Percentiles rank a stretch among this genome's conserved stretches.
Conservation (phyloP, 1,140 invertebrate genomes). For the Tribolium madens region DNA sequence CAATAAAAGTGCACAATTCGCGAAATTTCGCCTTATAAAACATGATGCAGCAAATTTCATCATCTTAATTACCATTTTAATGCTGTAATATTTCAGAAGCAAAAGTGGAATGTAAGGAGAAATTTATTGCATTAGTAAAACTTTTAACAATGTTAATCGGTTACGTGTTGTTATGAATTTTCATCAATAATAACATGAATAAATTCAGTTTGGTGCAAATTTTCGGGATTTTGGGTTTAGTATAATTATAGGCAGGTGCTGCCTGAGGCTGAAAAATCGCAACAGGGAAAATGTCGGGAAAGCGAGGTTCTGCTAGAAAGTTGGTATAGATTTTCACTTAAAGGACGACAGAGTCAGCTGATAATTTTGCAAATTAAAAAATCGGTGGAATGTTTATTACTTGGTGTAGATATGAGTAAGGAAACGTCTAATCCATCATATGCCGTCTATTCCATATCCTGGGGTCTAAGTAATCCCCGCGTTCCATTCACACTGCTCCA, state of each 20-base stretch:
- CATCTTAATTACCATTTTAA: slow-evolving; percentile 31
- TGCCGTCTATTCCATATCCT: slow-evolving; percentile 33
- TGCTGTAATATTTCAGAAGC: slow-evolving; percentile 4
- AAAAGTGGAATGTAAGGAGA: background rate
- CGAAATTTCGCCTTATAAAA: slow-evolving; percentile 40
- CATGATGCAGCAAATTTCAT: slow-evolving; percentile 36
- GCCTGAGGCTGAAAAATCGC: slow-evolving; percentile 30
- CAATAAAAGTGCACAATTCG: slow-evolving; percentile 51
- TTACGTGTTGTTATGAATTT: background rate
- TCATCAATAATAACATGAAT: background rate
- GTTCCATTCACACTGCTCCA: slow-evolving; percentile 36
- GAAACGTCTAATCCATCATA: slow-evolving; percentile 33
- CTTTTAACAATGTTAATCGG: background rate
- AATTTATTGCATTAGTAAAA: slow-evolving; percentile 1
- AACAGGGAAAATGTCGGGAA: slow-evolving; percentile 18
- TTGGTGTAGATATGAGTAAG: slow-evolving; percentile 25
- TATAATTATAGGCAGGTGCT: slow-evolving; percentile 18
- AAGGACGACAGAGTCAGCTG: slow-evolving; percentile 26
- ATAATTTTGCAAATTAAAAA: slow-evolving; percentile 35
- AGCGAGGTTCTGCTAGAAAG: slow-evolving; percentile 18
- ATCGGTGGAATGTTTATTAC: slow-evolving; percentile 34
- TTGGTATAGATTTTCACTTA: slow-evolving; percentile 33
- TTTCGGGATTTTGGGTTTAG: slow-evolving; percentile 1
- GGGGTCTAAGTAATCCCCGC: slow-evolving; percentile 33
- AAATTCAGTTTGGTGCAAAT: background rate